Base-by-base conservation (phyloP, 2,113 vertebrate species). In the Sterrhoptilus dennistouni region DNA sequence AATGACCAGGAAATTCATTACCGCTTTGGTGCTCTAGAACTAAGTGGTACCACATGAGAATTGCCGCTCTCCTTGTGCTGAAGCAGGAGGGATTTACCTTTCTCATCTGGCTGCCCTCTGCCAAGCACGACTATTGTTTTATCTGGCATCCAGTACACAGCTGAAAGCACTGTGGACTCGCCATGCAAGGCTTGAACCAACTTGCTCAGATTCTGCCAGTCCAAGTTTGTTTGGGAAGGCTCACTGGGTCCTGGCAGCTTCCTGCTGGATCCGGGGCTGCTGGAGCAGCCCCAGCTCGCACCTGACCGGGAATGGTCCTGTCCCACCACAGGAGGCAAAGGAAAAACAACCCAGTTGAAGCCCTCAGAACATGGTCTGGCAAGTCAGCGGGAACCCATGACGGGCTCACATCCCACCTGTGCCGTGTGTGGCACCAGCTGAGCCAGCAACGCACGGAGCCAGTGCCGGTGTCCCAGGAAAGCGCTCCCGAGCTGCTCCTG, bases 321-420 rank as follows among this genome's bases (percentile, higher is more conserved):
- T 25, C 64, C 50, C 6, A 2, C 68, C 2, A 0, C 25, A 17
- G 60, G 8, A 61, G 24, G 14, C 52, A 15, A 38, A n/a, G 56
- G 31, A 1, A 40, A 45, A 64, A 4, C 35, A 29, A 28, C 24
- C 9, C n/a, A 18, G 15, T 1, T 8, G 3, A 27, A 42, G 14
- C 35, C 22, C 22, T 29, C 12, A 7, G 61, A 66, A 22, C 3
- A 1, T 0, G 16, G 35, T 59, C 49, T 49, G 81, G 31, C 0
- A 4, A 24, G 49, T 53, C 38, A 14, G 9, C 0, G 0, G 53
- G 57, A 63, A 5, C 25, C 33, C 44, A 2, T 0, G 1, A 3
- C 3, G 31, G 7, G 3, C 59, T 66, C 17, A 0, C 36, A 36
- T 3, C 47, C 31, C 9, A 1, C 9, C 35, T 1, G 49, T 57